Base-by-base conservation (phyloP, 2,113 vertebrate species). In the Potamarius usumacintae region DNA sequence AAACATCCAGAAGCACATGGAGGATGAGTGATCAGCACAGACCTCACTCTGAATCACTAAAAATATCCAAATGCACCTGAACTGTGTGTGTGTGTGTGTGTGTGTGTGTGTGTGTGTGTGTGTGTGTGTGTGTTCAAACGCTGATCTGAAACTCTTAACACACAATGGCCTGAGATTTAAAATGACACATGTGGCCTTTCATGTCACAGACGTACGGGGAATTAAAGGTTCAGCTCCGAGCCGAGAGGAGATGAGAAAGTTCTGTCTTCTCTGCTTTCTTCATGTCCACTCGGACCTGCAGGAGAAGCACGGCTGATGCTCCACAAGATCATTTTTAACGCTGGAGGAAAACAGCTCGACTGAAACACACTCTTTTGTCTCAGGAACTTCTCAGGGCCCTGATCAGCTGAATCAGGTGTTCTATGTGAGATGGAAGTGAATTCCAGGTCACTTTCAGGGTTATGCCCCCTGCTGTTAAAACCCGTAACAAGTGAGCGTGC, bases 151-250 rank as follows among this genome's bases (percentile, higher is more conserved):
- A 25, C 42, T 25, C 48, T 22, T 50, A 80, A 89, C 63, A 82
- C 63, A 34, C 22, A 30, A 53, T 18, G 79, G 81, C 62, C 58
- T 82, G 58, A 53, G 77, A 55, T 74, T 53, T 67, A 71, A 30
- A 89, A 78, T 15, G 79, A 57, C 60, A 65, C 76, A 55, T 8
- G 48, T 9, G 57, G n/a, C 74, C 53, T 25, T 74, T 79, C 42
- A 30, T 11, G 60, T 55, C 14, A 60, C 53, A 84, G 60, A 63
- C 18, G 34, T 67, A n/a, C 6, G 50, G 82, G 42, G 82, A 69
- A 83, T 42, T 5, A 71, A 27, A 5, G 50, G 48, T 55, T 62
- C 34, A 4, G 12, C 22, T 20, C 34, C 25, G 81, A 50, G 80
- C 60, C 18, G 30, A 82, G 81, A 52, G 60, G 11, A 82, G 80